phyloP scores from a whole-genome alignment of 2,888 invertebrate species.

The Agrochola circellaris region DNA sequence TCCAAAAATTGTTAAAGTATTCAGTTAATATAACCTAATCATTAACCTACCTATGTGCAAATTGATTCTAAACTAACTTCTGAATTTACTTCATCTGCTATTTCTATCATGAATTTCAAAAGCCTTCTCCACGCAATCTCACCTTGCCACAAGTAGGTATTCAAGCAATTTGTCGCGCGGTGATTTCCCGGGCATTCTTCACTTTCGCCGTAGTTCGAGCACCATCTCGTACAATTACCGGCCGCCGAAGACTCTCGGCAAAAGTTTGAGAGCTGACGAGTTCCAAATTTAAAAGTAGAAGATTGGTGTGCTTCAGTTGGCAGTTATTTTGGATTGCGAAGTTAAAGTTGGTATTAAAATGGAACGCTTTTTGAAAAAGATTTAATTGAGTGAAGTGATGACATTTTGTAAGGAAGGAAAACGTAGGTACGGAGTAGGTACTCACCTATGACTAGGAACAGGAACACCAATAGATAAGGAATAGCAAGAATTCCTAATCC shows the following conservation, averaged over 20 bases:
- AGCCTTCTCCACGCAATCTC: slow-evolving; percentile 42
- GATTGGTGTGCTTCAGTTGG: slow-evolving; percentile 50
- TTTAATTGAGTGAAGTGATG: background rate
- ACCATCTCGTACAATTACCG: slow-evolving; percentile 70
- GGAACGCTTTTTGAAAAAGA: slow-evolving; percentile 17
- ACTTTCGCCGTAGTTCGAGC: slow-evolving; percentile 72
- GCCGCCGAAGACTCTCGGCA: slow-evolving; percentile 55
- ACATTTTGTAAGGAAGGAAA: background rate
- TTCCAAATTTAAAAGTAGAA: slow-evolving; percentile 62
- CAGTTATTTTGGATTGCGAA: slow-evolving; percentile 19
- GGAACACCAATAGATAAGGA: background rate
- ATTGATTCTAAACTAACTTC: no score
- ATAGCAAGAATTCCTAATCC: background rate
- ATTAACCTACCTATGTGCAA: no score
- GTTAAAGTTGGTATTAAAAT: slow-evolving; percentile 19
- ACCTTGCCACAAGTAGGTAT: slow-evolving; percentile 55
- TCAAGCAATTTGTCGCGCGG: slow-evolving; percentile 75
- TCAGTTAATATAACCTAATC: no score
- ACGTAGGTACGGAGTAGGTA: no score
- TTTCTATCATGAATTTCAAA: slow-evolving; percentile 8
- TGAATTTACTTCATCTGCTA: background rate
- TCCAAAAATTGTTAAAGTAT: no score
- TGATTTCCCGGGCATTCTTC: slow-evolving; percentile 83
- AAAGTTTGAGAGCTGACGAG: slow-evolving; percentile 59
- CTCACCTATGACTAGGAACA: no score